Percentiles rank a stretch among this genome's conserved stretches.
These are phyloP conservation scores for Pseudococcus viburni DNA, from an alignment of 2,888 invertebrate genomes.

Conservation along the genomic window DNA sequence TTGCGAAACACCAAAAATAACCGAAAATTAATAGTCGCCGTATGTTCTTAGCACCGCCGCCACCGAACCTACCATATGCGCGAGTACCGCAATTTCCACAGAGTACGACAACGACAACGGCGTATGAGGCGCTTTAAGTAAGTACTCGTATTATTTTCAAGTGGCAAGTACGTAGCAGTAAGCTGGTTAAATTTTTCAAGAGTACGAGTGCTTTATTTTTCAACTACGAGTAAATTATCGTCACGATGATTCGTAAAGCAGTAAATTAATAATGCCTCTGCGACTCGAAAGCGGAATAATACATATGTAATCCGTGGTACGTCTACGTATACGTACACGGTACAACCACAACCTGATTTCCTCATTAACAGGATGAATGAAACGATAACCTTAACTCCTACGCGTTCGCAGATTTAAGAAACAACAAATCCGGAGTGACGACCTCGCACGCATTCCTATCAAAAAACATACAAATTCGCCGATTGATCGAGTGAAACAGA, in stretches of 20 bases:
- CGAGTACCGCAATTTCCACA: neutral
- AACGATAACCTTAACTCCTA: slow-evolving; percentile 21
- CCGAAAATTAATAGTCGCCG: slow-evolving; percentile 6
- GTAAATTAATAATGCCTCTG: neutral
- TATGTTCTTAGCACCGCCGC: neutral
- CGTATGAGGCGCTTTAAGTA: neutral
- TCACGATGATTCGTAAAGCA: neutral
- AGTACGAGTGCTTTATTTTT: neutral
- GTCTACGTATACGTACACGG: neutral
- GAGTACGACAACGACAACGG: neutral
- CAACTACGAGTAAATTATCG: neutral
- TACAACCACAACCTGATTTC: neutral
- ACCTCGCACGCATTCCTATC: too few relatives aligned
- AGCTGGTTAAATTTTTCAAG: neutral
- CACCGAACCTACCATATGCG: neutral
- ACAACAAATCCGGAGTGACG: neutral
- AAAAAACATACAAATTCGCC: too few relatives aligned
- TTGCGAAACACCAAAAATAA: slow-evolving; percentile 29
- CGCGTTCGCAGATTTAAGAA: neutral
- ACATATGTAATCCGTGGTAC: neutral
- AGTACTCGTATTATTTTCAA: neutral
- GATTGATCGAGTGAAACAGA: too few relatives aligned
- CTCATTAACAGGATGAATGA: slow-evolving; percentile 5
- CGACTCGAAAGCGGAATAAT: neutral
- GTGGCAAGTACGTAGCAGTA: neutral